phyloP scores from a whole-genome alignment of 1,140 invertebrate genomes.

The Onthophagus taurus region DNA sequence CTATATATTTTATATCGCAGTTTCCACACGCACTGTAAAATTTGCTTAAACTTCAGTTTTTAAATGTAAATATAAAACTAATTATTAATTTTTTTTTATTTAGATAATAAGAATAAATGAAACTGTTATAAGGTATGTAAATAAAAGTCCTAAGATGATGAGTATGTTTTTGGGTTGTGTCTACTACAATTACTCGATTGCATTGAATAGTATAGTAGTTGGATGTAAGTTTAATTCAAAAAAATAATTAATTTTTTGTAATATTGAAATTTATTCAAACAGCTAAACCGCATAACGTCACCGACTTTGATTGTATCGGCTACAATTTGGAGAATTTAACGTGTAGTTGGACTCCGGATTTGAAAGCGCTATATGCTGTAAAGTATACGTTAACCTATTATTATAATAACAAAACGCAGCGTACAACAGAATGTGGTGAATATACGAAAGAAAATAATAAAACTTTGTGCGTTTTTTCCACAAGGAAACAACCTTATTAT shows the following conservation, averaged over 20 bases:
- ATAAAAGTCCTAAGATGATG: slow-evolving; percentile 2
- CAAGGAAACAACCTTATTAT: too few species aligned
- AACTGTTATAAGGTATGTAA: slow-evolving; percentile 11
- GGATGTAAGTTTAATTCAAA: slow-evolving; percentile 19
- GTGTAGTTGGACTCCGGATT: slow-evolving; percentile 50
- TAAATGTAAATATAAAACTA: slow-evolving; percentile 4
- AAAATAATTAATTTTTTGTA: slow-evolving; percentile 7
- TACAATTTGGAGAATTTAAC: slow-evolving; percentile 54
- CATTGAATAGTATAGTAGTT: slow-evolving; percentile 21
- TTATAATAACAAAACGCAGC: too few species aligned
- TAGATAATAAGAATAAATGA: slow-evolving; percentile 14
- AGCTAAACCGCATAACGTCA: slow-evolving; percentile 44
- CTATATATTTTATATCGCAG: too few species aligned
- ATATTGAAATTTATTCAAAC: neutral
- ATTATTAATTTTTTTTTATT: slow-evolving; percentile 9
- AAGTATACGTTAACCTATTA: too few species aligned
- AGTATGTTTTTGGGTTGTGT: slow-evolving; percentile 1
- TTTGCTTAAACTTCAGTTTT: neutral
- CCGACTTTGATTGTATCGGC: slow-evolving; percentile 55
- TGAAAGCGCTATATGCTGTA: too few species aligned
- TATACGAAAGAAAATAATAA: too few species aligned
- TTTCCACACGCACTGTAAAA: neutral
- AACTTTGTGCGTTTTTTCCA: too few species aligned
- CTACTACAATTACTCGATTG: slow-evolving; percentile 5
- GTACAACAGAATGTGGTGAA: too few species aligned